Conservation (phyloP, 2,113 vertebrate species). For the Eurypyga helias region DNA sequence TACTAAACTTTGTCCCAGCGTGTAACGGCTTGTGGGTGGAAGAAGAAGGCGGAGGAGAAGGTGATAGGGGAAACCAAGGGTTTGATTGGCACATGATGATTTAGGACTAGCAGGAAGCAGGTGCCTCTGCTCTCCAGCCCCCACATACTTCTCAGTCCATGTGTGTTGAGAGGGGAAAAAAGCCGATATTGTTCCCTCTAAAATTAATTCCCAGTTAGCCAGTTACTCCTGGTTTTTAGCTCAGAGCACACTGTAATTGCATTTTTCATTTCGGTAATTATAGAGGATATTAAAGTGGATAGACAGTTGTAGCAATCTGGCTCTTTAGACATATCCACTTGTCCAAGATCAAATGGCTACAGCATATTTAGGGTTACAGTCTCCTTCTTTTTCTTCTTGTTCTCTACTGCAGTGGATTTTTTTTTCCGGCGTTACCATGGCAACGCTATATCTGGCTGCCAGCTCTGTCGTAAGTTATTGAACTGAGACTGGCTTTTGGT, state of each 20-base stretch:
- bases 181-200: conserved; percentile 36
- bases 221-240: conserved; percentile 65
- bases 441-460: conserved; percentile 91
- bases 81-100: conserved; percentile 35
- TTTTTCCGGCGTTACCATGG: conserved; percentile 79
- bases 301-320: conserved; percentile 59
- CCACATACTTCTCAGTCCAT: conserved; percentile 8
- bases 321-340: conserved; percentile 68
- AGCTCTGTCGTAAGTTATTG: conserved; percentile 97
- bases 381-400: conserved; percentile 80
- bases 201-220: conserved; percentile 71
- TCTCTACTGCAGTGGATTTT: conserved; percentile 76
- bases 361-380: conserved; percentile 94
- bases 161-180: conserved; percentile 26
- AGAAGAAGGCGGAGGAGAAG: conserved; percentile 3
- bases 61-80: not conserved
- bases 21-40: not conserved
- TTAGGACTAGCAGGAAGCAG: conserved; percentile 24
- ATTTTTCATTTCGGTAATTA: conserved; percentile 69
- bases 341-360: conserved; percentile 79
- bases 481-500: conserved; percentile 95
- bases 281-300: conserved; percentile 65
- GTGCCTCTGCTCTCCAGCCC: not conserved
- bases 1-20: not conserved
- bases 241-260: conserved; percentile 52